A percentile compares a stretch with the other conserved stretches of the same genome.
These are phyloP conservation scores for Hirtodrosophila histrioides DNA, from an alignment of 2,888 invertebrate species.

Conservation along the genomic window DNA sequence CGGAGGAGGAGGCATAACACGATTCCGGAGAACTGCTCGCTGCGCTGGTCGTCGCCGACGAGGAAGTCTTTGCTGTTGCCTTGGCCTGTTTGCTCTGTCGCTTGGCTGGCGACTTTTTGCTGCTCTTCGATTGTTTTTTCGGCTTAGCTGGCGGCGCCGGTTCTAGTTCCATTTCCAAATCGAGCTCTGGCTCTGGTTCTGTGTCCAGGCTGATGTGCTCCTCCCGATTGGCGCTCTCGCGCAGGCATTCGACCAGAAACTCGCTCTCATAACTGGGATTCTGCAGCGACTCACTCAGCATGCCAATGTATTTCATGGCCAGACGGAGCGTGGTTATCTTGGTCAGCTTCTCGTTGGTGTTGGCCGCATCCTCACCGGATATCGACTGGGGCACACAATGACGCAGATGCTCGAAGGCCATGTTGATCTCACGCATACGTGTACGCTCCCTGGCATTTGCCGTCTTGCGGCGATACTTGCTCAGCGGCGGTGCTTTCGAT, in stretches of 20 bases:
- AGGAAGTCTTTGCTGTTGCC: constrained; percentile 11
- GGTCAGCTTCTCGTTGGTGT: constrained; percentile 91
- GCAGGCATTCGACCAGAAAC: constrained; percentile 75
- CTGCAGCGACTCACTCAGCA: constrained; percentile 88
- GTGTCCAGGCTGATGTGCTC: constrained; percentile 36
- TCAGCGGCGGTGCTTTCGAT: constrained; percentile 90
- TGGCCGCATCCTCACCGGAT: constrained; percentile 77
- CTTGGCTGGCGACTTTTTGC: constrained; percentile 55
- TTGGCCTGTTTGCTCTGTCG: constrained; percentile 51
- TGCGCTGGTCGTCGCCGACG: constrained; percentile 8
- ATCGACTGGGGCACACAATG: constrained; percentile 88
- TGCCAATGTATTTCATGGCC: constrained; percentile 94
- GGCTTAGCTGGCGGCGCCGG: constrained; percentile 28
- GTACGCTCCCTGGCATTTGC: constrained; percentile 95
- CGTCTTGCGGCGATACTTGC: constrained; percentile 95
- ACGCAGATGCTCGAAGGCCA: constrained; percentile 93
- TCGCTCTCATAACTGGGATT: constrained; percentile 84
- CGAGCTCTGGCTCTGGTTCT: constrained; percentile 39
- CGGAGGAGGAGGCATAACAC: constrained; percentile 64
- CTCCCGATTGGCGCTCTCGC: constrained; percentile 63
- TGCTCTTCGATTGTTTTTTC: constrained; percentile 43
- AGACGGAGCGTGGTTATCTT: constrained; percentile 94
- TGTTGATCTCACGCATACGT: constrained; percentile 95
- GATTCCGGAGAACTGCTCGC: constrained; percentile 63
- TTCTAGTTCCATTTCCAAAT: constrained; percentile 30